Percentiles rank a stretch among this genome's conserved stretches.
These are phyloP conservation scores for Meganola albula DNA, from an alignment of 2,888 invertebrate species.

Conservation along the genomic window DNA sequence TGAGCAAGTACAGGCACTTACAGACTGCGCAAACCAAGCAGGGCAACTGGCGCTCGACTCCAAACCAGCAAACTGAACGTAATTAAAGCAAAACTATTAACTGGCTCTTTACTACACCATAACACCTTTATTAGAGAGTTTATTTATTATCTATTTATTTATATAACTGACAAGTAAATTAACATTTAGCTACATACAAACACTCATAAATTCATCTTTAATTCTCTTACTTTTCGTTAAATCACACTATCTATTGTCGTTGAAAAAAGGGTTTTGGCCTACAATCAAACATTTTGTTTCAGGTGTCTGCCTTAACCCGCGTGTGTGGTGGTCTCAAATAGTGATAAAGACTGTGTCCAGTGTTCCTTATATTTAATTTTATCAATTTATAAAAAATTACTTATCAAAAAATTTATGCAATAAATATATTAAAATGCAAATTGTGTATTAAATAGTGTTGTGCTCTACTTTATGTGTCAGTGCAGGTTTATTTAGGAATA, in stretches of 20 bases:
- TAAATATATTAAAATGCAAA: slow-evolving; percentile 58
- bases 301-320: slow-evolving; percentile 56
- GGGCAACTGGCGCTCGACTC: slow-evolving; percentile 71
- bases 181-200: too few relatives aligned
- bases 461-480: slow-evolving; percentile 40
- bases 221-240: too few relatives aligned
- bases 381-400: slow-evolving; percentile 49
- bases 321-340: slow-evolving; percentile 63
- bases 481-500: slow-evolving; percentile 34
- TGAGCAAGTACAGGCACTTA: slow-evolving; percentile 67
- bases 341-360: slow-evolving; percentile 77
- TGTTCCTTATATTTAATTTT: slow-evolving; percentile 67
- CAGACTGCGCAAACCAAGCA: slow-evolving; percentile 69
- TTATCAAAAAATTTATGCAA: slow-evolving; percentile 54
- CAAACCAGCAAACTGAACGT: slow-evolving; percentile 67
- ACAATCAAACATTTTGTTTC: slow-evolving; percentile 52
- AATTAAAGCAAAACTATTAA: slow-evolving; percentile 41
- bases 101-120: too few relatives aligned
- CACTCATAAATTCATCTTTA: too few relatives aligned
- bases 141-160: too few relatives aligned
- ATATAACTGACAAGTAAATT: too few relatives aligned
- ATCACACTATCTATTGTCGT: too few relatives aligned
- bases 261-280: slow-evolving; percentile 5
- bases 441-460: slow-evolving; percentile 61
- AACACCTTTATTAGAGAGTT: too few relatives aligned